phyloP scores from a whole-genome alignment of 2,113 vertebrate genomes.

The Vanacampus margaritifer region DNA sequence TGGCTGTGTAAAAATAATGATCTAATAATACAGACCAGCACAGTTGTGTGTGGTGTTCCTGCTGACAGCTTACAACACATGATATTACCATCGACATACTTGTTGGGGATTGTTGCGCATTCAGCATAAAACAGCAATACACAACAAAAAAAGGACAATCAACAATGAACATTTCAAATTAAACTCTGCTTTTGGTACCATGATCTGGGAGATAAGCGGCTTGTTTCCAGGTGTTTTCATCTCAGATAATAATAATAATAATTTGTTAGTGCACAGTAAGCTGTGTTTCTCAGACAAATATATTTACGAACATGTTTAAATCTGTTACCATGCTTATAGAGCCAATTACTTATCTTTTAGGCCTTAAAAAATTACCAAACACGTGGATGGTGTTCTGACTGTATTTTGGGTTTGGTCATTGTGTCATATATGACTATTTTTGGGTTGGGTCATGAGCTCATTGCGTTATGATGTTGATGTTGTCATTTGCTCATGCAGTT shows the following conservation, averaged over 20 bases:
- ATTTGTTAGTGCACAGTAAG: slow-evolving; percentile 30
- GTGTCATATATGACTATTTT: too few species aligned
- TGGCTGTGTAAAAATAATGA: slow-evolving; percentile 20
- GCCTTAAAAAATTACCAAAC: slow-evolving; percentile 15
- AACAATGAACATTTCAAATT: neutral
- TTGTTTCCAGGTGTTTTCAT: slow-evolving; percentile 38
- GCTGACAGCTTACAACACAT: slow-evolving; percentile 25
- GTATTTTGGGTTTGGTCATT: too few species aligned
- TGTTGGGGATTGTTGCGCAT: slow-evolving; percentile 3
- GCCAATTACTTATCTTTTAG: slow-evolving; percentile 31
- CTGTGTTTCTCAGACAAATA: slow-evolving; percentile 32
- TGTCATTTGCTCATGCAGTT: too few species aligned
- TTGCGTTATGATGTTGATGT: too few species aligned
- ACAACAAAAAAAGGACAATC: neutral
- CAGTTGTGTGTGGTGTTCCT: slow-evolving; percentile 32
- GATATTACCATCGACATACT: slow-evolving; percentile 4
- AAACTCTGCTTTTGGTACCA: slow-evolving; percentile 17
- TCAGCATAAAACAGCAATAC: neutral
- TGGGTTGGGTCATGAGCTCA: too few species aligned
- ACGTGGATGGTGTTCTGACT: slow-evolving; percentile 1
- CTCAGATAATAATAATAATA: slow-evolving; percentile 44
- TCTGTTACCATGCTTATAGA: slow-evolving; percentile 16
- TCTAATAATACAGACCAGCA: slow-evolving; percentile 9
- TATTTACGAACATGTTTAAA: slow-evolving; percentile 32
- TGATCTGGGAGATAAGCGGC: slow-evolving; percentile 13